Base-by-base conservation (phyloP, 2,797 vertebrate genomes). In the Neomorphus geoffroyi region DNA sequence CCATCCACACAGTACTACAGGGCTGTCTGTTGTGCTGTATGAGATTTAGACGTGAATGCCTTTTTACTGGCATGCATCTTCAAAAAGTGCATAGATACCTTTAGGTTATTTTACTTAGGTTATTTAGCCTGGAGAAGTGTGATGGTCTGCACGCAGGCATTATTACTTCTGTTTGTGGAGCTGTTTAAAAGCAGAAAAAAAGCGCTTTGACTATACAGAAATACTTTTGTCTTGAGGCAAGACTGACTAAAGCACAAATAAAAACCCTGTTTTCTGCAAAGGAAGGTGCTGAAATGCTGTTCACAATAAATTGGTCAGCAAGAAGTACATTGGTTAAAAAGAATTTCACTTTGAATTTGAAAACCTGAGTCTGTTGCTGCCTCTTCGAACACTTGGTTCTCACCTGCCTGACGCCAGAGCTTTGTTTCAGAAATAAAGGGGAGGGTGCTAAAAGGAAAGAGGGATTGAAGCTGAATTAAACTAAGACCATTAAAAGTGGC, bases 91-190 rank as follows among this genome's bases (percentile, higher is more conserved):
- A 13, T 39, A 28, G 43, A 46, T 84, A 18, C 84, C 41, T 88
- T 75, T 37, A 58, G 61, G 45, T 92, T 93, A 39, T 46, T 80
- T 56, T 50, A 33, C 35, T 86, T 86, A 9, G 57, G 2, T 61
- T 50, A 80, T 33, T 58, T 56, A 53, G 30, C 18, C 32, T 81
- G 21, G 41, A 35, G 74, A 54, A 53, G 5, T 33, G 24, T 50
- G 53, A n/a, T 86, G 11, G 6, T 83, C n/a, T 66, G 0, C 30
- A 10, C 69, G 10, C 39, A 72, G 32, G 24, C 16, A 22, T 90
- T 72, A 72, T 69, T 74, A 61, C 32, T 91, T 91, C 71, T 91
- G 51, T 56, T 75, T 69, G 9, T 84, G 66, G 70, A 93, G 51
- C 70, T 66, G 4, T 33, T 74, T 66, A 77, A 82, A 90, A 86